A percentile compares a stretch with the other conserved stretches of the same genome.
Conservation (phyloP, 1,140 invertebrate genomes). For the Listronotus bonariensis region DNA sequence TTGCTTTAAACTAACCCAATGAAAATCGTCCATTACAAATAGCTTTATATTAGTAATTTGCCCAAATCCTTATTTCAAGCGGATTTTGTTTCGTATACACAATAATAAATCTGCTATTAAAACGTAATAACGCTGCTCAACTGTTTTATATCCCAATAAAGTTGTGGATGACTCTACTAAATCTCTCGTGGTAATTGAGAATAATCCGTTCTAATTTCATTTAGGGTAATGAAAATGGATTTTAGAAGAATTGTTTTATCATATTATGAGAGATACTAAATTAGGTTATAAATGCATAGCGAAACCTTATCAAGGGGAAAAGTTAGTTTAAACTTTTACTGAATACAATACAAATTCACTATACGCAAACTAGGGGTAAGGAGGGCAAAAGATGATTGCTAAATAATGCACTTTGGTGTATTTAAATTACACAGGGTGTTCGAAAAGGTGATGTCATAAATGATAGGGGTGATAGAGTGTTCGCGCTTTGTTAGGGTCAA, state of each 20-base stretch:
- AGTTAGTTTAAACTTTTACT: no score
- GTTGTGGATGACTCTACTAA: slow-evolving; percentile 28
- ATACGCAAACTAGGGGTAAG: no score
- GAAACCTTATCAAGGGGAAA: no score
- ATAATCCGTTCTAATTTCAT: slow-evolving; percentile 30
- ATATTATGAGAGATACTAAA: no score
- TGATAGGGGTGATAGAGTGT: no score
- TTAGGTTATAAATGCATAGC: no score
- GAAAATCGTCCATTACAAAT: slow-evolving; percentile 18
- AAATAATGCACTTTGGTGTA: no score
- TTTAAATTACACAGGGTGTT: no score
- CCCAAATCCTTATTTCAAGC: slow-evolving; percentile 22
- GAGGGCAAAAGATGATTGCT: no score
- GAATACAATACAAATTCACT: no score
- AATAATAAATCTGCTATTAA: slow-evolving; percentile 29
- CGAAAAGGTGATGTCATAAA: no score
- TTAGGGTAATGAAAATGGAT: slow-evolving; percentile 21
- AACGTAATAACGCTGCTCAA: slow-evolving; percentile 29
- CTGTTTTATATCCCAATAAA: slow-evolving; percentile 28
- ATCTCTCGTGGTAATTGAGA: slow-evolving; percentile 30
- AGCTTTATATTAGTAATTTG: slow-evolving; percentile 23
- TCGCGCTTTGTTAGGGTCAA: no score
- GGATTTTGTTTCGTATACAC: slow-evolving; percentile 27
- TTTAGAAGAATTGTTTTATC: not conserved
- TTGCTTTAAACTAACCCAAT: slow-evolving; percentile 6